Evolutionary conservation across 2,888 invertebrate genomes (phyloP).

Genomic region (Margaritifera margaritifera): DNA sequence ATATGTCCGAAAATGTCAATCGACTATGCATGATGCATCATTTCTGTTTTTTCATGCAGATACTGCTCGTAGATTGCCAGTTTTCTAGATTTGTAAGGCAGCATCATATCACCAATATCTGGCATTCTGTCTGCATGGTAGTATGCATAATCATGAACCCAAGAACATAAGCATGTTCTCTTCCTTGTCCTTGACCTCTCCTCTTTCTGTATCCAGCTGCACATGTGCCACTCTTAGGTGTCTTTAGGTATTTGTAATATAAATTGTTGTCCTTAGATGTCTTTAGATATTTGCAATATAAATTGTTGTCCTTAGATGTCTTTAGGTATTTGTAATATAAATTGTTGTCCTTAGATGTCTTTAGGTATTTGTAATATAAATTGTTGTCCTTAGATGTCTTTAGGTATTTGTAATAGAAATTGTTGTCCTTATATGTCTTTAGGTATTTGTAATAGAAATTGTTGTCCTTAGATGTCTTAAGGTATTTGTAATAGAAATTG

Average conservation of each 20-base stretch:
- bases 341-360: neutral
- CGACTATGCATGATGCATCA: neutral
- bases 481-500: constrained; percentile 11
- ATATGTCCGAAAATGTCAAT: constrained; percentile 2
- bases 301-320: neutral
- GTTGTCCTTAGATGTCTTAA: too few species aligned
- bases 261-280: neutral
- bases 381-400: too few species aligned
- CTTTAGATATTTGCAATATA: neutral
- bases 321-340: neutral
- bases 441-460: constrained; percentile 12
- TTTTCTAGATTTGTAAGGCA: constrained; percentile 8
- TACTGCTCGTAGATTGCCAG: neutral
- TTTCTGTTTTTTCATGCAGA: neutral
- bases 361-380: neutral
- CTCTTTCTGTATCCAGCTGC: neutral
- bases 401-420: constrained; percentile 11
- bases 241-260: neutral
- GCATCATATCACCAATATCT: neutral
- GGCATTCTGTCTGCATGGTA: constrained; percentile 13
- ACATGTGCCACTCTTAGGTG: neutral
- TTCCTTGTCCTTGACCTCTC: neutral
- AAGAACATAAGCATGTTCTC: neutral
- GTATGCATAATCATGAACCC: constrained; percentile 8
- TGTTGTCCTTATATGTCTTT: too few species aligned